Conservation (phyloP, 2,797 vertebrate genomes). For the Spinus pinus region DNA sequence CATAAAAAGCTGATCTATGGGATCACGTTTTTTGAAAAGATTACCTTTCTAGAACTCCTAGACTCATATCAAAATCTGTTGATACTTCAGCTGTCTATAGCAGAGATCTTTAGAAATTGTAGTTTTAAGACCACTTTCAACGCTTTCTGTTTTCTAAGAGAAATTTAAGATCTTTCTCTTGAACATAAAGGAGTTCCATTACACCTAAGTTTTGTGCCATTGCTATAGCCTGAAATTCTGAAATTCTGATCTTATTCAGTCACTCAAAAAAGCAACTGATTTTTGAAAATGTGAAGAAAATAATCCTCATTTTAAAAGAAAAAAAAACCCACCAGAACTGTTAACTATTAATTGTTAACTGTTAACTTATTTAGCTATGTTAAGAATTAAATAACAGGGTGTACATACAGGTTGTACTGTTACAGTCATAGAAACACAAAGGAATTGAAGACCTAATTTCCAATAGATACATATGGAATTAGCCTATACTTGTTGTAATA, state of each 20-base stretch:
- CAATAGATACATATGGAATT: fast-evolving
- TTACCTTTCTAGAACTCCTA: not conserved
- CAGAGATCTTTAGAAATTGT: not conserved
- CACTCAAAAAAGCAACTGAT: not conserved
- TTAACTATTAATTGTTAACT: no score
- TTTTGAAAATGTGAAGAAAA: not conserved
- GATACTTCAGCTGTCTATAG: not conserved
- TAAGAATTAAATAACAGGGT: not conserved
- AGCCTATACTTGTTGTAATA: not conserved
- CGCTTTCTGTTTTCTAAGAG: not conserved
- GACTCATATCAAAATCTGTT: not conserved
- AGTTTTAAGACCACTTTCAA: not conserved
- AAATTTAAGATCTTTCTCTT: not conserved
- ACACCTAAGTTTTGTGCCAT: not conserved
- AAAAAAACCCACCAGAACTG: no score
- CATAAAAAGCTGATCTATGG: not conserved
- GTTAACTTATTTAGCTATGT: not conserved
- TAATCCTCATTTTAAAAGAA: not conserved
- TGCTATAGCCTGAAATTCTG: not conserved
- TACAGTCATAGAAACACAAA: not conserved
- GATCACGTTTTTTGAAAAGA: not conserved
- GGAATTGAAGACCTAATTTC: not conserved
- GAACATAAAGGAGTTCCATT: not conserved
- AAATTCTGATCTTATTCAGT: not conserved
- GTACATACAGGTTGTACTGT: not conserved